Base-by-base conservation (phyloP, 2,888 invertebrate species). In the Schrankia costaestrigalis region DNA sequence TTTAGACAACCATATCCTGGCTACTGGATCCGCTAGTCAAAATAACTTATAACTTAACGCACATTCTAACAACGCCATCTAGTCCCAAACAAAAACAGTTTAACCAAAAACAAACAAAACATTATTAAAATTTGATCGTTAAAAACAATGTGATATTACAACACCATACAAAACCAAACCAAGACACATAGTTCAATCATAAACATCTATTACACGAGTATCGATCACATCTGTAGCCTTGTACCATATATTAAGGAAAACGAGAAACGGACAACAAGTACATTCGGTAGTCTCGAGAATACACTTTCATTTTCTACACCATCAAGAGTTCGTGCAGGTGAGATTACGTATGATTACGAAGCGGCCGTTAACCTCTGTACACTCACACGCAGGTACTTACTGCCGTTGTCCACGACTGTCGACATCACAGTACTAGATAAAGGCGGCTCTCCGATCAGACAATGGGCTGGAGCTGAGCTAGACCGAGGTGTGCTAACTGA, bases 361-460 rank as follows among this genome's bases (percentile, higher is more conserved):
- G 41, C 52, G 82, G 78, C 73, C 78, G 60, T 71, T 71, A 67
- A 78, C 73, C 79, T 51, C 41, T 29, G 37, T 51, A 41, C 56
- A 49, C 47, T 48, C 46, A 18, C 33, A 37, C 41, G 41, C 64
- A 87, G 87, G 63, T 83, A 83, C 56, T 65, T 87, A 41, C 55
- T 86, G 56, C 86, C 86, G 22, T 59, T 85, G 45, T 54, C 77
- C 22, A 71, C 72, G 31, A 62, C 70, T 8, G 79, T 83, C 23
- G 86, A 87, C 41, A 71, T 86, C 45, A 83, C 65, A 43, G 61
- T 87, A 18, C 48, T 81, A 50, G 87, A 85, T 41, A 70, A 82
- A 0, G 74, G 83, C 45, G 93, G 93, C 0, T 95, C 97, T 61
- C 90, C 93, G 36, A 93, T 97, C 22, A 94, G 95, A 62, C 93